Evolutionary conservation across 2,888 invertebrate species (phyloP).

Genomic region (Lathronympha strigana): DNA sequence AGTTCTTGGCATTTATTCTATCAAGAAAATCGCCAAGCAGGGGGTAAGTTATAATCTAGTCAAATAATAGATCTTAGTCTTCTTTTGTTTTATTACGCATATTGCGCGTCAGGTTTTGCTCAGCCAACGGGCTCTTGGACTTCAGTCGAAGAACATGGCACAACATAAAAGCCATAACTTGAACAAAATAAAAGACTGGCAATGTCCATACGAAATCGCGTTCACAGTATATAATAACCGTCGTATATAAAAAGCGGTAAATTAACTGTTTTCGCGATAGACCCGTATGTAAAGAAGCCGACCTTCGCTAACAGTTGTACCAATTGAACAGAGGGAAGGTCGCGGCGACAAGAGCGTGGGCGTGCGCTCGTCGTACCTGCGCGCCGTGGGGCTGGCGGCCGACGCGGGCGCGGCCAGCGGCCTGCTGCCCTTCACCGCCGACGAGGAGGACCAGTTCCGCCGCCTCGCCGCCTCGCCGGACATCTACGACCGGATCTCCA

Average conservation of each 20-base stretch:
- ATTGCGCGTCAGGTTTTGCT: no score
- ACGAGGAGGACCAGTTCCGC: constrained; percentile 88
- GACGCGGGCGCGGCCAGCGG: constrained; percentile 92
- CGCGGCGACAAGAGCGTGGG: constrained; percentile 93
- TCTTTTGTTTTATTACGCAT: no score
- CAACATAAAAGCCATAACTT: no score
- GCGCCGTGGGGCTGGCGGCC: constrained; percentile 96
- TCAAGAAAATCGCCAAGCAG: constrained; percentile 91
- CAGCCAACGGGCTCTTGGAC: no score
- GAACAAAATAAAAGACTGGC: no score
- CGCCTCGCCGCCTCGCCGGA: constrained; percentile 93
- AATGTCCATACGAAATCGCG: no score
- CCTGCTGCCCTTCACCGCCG: constrained; percentile 76
- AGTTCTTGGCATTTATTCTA: constrained; percentile 97
- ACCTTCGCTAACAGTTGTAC: neutral
- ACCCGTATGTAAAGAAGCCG: no score
- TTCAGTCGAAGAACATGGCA: no score
- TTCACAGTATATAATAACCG: no score
- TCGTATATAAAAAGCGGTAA: no score
- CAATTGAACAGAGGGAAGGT: constrained; percentile 82
- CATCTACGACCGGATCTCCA: constrained; percentile 94
- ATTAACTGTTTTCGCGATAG: no score
- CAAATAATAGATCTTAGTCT: no score
- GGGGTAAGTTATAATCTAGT: constrained; percentile 79
- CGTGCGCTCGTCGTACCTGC: constrained; percentile 96